These are phyloP conservation scores for Rhopilema esculentum DNA, from an alignment of 30 jellyfish, hydroid and myxozoan species.

Conservation along the genomic window DNA sequence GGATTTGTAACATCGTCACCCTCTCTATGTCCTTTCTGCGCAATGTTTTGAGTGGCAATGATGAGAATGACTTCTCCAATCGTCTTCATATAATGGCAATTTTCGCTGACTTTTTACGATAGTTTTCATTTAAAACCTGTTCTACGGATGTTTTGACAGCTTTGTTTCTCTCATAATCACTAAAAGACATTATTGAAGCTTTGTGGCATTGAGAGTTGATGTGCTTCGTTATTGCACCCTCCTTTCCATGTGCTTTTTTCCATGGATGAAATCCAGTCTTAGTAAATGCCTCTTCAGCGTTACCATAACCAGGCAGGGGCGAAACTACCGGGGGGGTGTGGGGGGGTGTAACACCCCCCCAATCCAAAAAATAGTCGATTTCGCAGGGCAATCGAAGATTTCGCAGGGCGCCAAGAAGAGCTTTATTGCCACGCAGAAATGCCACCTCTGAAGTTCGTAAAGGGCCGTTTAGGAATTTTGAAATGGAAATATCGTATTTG, in stretches of 20 bases:
- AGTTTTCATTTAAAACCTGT: conserved; percentile 28
- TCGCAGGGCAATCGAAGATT: too few relatives aligned
- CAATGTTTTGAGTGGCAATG: not conserved
- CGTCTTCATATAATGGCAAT: conserved; percentile 26
- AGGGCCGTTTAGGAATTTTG: too few relatives aligned
- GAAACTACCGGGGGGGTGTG: too few relatives aligned
- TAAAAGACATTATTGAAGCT: conserved; percentile 42
- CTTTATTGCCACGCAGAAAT: too few relatives aligned
- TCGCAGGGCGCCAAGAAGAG: too few relatives aligned
- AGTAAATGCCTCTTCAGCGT: conserved; percentile 35
- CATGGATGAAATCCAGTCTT: conserved; percentile 43
- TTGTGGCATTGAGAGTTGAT: conserved; percentile 39
- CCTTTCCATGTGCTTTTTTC: conserved; percentile 46
- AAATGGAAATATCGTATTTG: too few relatives aligned
- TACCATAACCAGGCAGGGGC: conserved; percentile 28
- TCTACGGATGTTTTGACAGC: conserved; percentile 58
- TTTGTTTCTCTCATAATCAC: conserved; percentile 43
- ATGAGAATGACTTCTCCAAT: conserved; percentile 5
- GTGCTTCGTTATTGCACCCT: conserved; percentile 48
- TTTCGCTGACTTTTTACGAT: conserved; percentile 18
- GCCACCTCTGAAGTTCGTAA: too few relatives aligned
- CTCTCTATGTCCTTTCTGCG: conserved; percentile 26
- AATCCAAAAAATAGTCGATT: too few relatives aligned
- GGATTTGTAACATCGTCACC: conserved; percentile 25
- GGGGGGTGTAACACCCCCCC: too few relatives aligned